phyloP scores from a whole-genome alignment of 2,888 invertebrate genomes.

The Lagria hirta region DNA sequence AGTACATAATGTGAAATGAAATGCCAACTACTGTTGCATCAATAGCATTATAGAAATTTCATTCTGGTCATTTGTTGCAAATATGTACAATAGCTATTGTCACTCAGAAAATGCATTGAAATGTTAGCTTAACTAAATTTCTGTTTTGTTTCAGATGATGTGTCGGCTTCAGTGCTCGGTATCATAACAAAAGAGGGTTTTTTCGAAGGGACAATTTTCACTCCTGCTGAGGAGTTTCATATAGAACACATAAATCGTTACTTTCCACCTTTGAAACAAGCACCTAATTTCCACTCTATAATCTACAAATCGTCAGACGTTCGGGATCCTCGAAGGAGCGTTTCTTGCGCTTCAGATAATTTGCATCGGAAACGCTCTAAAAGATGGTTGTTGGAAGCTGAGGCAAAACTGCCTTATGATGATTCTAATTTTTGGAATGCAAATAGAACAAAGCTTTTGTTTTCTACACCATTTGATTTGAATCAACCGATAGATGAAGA shows the following conservation, averaged over 20 bases:
- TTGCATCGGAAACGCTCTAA: slow-evolving; percentile 56
- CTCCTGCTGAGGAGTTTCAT: slow-evolving; percentile 77
- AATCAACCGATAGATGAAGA: slow-evolving; percentile 50
- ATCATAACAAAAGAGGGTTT: slow-evolving; percentile 83
- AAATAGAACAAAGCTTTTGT: slow-evolving; percentile 59
- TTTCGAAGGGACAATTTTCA: slow-evolving; percentile 86
- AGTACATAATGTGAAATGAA: too few species aligned
- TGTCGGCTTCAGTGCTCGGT: slow-evolving; percentile 79
- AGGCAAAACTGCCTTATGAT: slow-evolving; percentile 53
- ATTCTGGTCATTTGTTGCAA: too few species aligned
- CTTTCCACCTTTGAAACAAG: slow-evolving; percentile 53
- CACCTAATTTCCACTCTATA: slow-evolving; percentile 72
- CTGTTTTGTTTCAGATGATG: slow-evolving; percentile 70
- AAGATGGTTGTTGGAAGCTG: slow-evolving; percentile 71
- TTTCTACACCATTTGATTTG: slow-evolving; percentile 48
- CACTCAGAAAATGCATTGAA: too few species aligned
- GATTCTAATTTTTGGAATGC: slow-evolving; percentile 54
- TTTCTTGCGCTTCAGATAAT: slow-evolving; percentile 47
- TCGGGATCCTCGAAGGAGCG: slow-evolving; percentile 52
- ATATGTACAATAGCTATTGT: too few species aligned
- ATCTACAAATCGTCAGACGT: slow-evolving; percentile 84
- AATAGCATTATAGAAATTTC: too few species aligned
- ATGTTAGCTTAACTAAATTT: not conserved
- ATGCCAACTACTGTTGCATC: too few species aligned
- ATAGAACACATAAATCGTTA: slow-evolving; percentile 79